These are phyloP conservation scores for Seladonia tumulorum DNA, from an alignment of 2,888 invertebrate species.

Conservation along the genomic window DNA sequence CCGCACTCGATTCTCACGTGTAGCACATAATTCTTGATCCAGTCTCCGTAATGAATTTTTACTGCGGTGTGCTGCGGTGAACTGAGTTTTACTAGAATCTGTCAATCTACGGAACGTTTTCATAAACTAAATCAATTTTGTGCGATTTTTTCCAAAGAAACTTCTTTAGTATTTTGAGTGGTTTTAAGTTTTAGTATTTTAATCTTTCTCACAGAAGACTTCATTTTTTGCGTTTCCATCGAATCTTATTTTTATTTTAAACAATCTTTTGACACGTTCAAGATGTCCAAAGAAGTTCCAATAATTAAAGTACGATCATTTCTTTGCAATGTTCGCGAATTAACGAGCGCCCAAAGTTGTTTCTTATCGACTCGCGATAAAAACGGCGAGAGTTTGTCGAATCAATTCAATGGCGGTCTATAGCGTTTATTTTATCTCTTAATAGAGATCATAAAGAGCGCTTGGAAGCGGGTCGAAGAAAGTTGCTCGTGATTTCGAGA, in stretches of 20 bases:
- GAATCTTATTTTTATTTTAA: too few species aligned
- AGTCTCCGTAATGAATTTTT: neutral
- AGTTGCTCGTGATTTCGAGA: neutral
- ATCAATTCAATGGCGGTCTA: neutral
- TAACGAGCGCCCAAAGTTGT: neutral
- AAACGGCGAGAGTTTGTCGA: conserved; percentile 7
- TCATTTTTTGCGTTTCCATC: too few species aligned
- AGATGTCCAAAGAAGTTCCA: neutral
- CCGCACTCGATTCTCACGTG: neutral
- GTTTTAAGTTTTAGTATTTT: neutral
- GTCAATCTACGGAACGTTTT: neutral
- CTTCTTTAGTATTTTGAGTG: neutral
- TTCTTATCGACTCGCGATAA: neutral
- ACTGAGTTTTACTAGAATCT: neutral
- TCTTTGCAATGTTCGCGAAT: neutral
- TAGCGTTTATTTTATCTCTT: neutral
- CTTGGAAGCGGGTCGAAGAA: neutral
- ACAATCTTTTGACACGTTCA: neutral
- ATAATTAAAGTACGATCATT: neutral
- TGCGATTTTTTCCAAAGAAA: neutral
- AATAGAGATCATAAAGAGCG: neutral
- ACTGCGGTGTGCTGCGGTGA: neutral
- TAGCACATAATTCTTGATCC: neutral
- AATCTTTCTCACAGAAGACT: neutral
- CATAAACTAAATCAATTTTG: neutral